Percentiles rank a stretch among this genome's conserved stretches.
phyloP scores from a whole-genome alignment of 1,140 invertebrate genomes.

The Drosophila chauvacae region DNA sequence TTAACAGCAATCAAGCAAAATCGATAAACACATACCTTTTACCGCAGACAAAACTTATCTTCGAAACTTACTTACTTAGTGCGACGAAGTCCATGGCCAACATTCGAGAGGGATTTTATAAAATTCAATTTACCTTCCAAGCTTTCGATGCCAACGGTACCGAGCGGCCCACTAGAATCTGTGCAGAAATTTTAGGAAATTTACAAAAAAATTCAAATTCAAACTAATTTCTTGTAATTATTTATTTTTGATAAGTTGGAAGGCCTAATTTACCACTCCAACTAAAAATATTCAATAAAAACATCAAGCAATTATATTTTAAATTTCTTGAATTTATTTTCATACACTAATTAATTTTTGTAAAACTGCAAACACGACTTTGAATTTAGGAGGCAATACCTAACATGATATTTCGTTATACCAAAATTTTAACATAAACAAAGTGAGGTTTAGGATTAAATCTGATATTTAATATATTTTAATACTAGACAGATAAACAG shows the following conservation, averaged over 20 bases:
- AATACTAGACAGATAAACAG: no score
- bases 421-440: no score
- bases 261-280: neutral
- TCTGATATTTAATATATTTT: no score
- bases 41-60: neutral
- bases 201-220: neutral
- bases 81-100: neutral
- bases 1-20: neutral
- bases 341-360: neutral
- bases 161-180: neutral
- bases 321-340: neutral
- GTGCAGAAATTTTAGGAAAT: conserved; percentile 7
- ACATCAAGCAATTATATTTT: neutral
- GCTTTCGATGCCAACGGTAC: neutral
- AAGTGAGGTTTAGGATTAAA: no score
- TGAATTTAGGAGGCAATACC: no score
- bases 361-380: no score
- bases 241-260: no score
- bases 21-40: neutral
- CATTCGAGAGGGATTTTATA: conserved; percentile 11
- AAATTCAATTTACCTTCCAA: neutral
- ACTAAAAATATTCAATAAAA: neutral
- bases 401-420: no score
- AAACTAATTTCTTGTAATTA: no score
- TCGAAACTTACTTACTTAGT: neutral